A percentile compares a stretch with the other conserved stretches of the same genome.
Evolutionary conservation across 1,140 invertebrate species (phyloP).

Genomic region (Coptotermes formosanus): DNA sequence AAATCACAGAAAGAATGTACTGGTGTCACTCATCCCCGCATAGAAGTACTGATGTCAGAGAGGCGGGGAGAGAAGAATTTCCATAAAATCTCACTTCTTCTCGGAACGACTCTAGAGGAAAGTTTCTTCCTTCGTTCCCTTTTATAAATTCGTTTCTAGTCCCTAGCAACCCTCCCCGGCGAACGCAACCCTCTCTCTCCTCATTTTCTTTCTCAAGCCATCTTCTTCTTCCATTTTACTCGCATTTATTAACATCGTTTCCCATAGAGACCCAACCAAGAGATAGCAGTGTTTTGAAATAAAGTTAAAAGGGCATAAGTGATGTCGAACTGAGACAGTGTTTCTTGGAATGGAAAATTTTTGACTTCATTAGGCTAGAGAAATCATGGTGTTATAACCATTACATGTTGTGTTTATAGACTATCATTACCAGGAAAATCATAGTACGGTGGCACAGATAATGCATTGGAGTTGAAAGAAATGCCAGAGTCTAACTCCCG

Average conservation of each 20-base stretch:
- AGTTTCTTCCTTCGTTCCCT: neutral
- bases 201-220: neutral
- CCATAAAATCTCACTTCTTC: conserved; percentile 16
- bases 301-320: neutral
- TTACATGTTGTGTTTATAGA: too few species aligned
- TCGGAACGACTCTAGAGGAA: neutral
- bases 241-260: conserved; percentile 12
- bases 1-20: too few species aligned
- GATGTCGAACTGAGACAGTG: neutral
- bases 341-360: too few species aligned
- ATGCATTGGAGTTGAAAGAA: too few species aligned
- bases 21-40: neutral
- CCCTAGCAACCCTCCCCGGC: neutral
- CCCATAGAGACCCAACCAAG: neutral
- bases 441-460: too few species aligned
- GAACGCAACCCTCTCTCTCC: neutral
- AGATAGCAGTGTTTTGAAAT: neutral
- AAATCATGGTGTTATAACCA: too few species aligned
- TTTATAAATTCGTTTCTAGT: conserved; percentile 17
- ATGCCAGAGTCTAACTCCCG: too few species aligned
- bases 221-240: neutral
- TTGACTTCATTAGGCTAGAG: too few species aligned
- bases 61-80: neutral
- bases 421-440: too few species aligned
- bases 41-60: neutral